Conservation (phyloP, 2,888 invertebrate genomes). For the Trissolcus japonicus region DNA sequence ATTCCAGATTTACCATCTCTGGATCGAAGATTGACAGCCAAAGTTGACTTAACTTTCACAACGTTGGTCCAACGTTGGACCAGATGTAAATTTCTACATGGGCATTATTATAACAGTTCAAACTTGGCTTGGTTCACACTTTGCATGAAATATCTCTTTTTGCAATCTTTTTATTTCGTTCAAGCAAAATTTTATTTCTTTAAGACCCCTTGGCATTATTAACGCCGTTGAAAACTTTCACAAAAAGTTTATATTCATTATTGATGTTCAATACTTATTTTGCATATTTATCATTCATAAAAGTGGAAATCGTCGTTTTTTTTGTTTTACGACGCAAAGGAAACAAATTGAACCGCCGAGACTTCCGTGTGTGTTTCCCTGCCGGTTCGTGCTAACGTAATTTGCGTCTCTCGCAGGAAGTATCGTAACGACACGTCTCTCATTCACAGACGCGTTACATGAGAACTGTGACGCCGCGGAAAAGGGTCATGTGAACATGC, state of each 20-base stretch:
- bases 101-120: too few relatives aligned
- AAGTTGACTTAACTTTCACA: too few relatives aligned
- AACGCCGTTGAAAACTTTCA: constrained; percentile 17
- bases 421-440: constrained; percentile 74
- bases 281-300: constrained; percentile 22
- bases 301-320: constrained; percentile 34
- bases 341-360: constrained; percentile 10
- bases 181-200: too few relatives aligned
- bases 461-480: constrained; percentile 75
- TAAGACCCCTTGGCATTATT: neutral
- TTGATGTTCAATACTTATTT: constrained; percentile 17
- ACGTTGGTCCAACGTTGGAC: too few relatives aligned
- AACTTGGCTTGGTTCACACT: too few relatives aligned
- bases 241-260: constrained; percentile 14
- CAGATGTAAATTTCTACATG: too few relatives aligned
- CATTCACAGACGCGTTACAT: constrained; percentile 72
- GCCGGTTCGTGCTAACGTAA: constrained; percentile 41
- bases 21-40: too few relatives aligned
- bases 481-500: constrained; percentile 75
- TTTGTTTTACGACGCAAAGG: constrained; percentile 9
- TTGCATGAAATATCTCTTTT: too few relatives aligned
- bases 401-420: constrained; percentile 68
- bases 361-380: constrained; percentile 48
- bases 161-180: too few relatives aligned
- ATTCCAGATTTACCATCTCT: too few relatives aligned